Evolutionary conservation across 2,797 vertebrate species (phyloP).

Genomic region (Halcyon chelicuti): DNA sequence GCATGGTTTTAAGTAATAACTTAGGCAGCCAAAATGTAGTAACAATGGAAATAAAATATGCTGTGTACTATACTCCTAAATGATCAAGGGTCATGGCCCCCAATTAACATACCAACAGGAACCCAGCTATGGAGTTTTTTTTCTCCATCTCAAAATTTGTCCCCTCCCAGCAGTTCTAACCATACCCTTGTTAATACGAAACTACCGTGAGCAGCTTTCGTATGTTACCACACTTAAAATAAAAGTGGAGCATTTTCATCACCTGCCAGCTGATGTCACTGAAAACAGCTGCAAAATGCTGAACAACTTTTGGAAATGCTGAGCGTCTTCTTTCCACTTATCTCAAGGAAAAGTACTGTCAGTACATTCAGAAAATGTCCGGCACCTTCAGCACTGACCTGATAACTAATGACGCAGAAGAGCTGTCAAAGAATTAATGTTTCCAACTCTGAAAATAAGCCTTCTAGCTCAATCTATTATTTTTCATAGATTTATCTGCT

Average conservation of each 20-base stretch:
- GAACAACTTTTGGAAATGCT: not conserved
- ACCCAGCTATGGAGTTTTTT: rapidly evolving
- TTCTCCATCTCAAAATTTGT: not conserved
- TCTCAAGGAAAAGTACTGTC: not conserved
- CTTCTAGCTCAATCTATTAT: not conserved
- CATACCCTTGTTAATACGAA: not conserved
- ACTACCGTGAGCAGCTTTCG: rapidly evolving
- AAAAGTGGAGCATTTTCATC: not conserved
- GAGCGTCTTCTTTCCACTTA: not conserved
- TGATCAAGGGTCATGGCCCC: rapidly evolving
- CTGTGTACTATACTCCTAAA: not conserved
- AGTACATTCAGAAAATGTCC: not conserved
- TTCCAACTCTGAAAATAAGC: constrained; percentile 3
- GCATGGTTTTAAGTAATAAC: not conserved
- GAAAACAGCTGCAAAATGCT: not conserved
- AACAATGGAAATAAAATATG: not conserved
- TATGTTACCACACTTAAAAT: not conserved
- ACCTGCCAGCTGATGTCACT: not conserved
- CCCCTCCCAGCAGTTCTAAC: not conserved
- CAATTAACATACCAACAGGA: not conserved
- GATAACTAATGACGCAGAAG: not conserved
- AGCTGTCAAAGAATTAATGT: not conserved
- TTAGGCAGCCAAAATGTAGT: not conserved
- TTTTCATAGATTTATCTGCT: constrained; percentile 9
- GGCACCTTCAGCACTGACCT: not conserved